Evolutionary conservation across 2,113 vertebrate genomes (phyloP), one percentile per base, ranked within the genome.

Genomic region (Perca schrenkii): DNA sequence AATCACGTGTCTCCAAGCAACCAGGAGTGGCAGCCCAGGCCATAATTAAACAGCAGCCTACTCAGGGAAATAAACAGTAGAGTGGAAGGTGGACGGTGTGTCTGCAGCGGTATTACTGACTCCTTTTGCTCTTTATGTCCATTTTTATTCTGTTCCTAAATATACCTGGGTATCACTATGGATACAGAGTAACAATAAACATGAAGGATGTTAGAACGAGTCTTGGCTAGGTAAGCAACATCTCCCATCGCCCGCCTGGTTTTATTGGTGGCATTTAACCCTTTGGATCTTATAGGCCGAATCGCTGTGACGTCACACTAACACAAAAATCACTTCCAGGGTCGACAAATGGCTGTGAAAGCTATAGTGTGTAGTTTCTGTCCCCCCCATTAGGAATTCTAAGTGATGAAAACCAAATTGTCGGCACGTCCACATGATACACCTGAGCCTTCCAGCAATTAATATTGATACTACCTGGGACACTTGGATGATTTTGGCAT

Each of bases 21-120:
- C 86, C 36, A n/a, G 61, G 70, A 74, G 54, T 0, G 10, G 61
- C 28, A 66, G 8, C 17, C 13, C 17, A 52, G 81, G 50, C 22
- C 77, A 54, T 76, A 63, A 82, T 86, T 82, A 69, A 74, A 4
- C 56, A 73, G 66, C 64, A 68, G 64, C 34, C 25, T 31, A 74
- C 60, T 47, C 0, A 4, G 70, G 77, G 74, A 54, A 81, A 68
- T 43, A 47, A 73, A 79, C 62, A 73, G 62, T 13, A 43, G 43
- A 57, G 52, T 66, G 49, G 53, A 61, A 72, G 69, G 77, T 53
- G 63, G 64, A 62, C 46, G 10, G 17, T n/a, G 49, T 60, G 50
- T 79, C 74, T 73, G 78, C 63, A 71, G 68, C 53, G 17, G 6
- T 10, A 2, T 46, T 34, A 49, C 49, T 54, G 22, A 54, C 34